phyloP scores from a whole-genome alignment of 1,140 invertebrate species.

The Drosophila subobscura region DNA sequence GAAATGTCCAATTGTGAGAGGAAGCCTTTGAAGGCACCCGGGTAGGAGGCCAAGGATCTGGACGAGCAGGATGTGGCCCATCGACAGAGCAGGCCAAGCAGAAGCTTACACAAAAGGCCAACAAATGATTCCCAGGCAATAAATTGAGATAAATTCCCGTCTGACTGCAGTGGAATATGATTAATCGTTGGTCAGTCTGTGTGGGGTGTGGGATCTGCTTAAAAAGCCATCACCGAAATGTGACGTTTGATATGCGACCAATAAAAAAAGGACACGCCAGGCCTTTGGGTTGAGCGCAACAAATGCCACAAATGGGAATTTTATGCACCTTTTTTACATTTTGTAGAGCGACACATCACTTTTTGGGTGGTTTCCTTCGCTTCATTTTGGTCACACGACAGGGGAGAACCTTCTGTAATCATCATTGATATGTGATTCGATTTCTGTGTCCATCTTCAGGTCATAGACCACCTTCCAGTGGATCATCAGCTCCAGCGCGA shows the following conservation, averaged over 20 bases:
- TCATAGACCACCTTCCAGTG: constrained; percentile 10
- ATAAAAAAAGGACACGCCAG: no score
- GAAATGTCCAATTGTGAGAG: no score
- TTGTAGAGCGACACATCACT: not conserved
- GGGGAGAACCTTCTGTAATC: no score
- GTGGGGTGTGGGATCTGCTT: no score
- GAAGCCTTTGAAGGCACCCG: no score
- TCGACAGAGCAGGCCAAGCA: not conserved
- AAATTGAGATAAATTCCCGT: not conserved
- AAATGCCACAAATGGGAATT: constrained; percentile 67
- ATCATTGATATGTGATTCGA: no score
- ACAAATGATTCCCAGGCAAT: not conserved
- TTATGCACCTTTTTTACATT: constrained; percentile 51
- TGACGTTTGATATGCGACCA: not conserved
- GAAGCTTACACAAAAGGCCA: not conserved
- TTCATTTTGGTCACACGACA: not conserved
- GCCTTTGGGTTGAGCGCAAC: constrained; percentile 42
- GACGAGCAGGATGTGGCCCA: no score
- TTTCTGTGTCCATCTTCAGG: not conserved
- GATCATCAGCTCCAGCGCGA: constrained; percentile 14
- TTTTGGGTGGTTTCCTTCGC: not conserved
- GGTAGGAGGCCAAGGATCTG: no score
- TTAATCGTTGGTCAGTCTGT: not conserved
- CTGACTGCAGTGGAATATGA: not conserved
- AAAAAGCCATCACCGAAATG: not conserved